Evolutionary conservation across 2,797 vertebrate species (phyloP), one percentile per base, ranked within the genome.

Genomic region (Hybognathus amarus): DNA sequence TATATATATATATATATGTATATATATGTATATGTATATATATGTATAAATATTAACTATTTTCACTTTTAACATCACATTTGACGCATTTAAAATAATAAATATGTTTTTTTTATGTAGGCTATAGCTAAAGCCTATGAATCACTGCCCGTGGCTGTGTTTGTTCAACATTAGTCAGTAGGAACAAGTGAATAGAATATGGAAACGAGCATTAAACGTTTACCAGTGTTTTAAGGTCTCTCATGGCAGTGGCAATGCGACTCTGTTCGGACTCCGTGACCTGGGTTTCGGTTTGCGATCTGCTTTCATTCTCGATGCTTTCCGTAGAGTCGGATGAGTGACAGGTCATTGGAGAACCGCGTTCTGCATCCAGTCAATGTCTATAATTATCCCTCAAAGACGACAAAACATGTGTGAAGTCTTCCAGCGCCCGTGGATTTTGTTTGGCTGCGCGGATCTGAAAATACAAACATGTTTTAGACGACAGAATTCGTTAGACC

Each of bases 191-290:
- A 67, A 68, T 10, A 33, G 38, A 27, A 8, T 22, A 30, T 22
- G 71, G 33, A 70, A 30, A 73, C 15, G 36, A 82, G 73, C 56
- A 20, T n/a, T 38, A 71, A 74, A 61, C 67, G 30, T 76, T 61
- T 86, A 93, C 92, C 94, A 70, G 95, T 93, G 85, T 91, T 95
- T 88, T 92, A 36, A 95, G 91, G 83, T 95, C 95, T 84, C 93
- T 94, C 94, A 94, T 94, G 85, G 95, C 93, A 8, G 83, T 83
- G 5, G 93, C 90, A 40, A 94, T 89, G 83, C 90, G 90, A 67
- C 84, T 91, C 92, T 94, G 91, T 6, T 94, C 93, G 7, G 92
- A 88, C 79, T 92, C 93, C 85, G 84, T 90, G 17, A 89, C 79
- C 61, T 89, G 68, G 74, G 90, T 82, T 83, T 84, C 85, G 71